Percentiles rank a stretch among this genome's conserved stretches.
phyloP scores from a whole-genome alignment of 2,888 invertebrate species.

The Polietes domitor region DNA sequence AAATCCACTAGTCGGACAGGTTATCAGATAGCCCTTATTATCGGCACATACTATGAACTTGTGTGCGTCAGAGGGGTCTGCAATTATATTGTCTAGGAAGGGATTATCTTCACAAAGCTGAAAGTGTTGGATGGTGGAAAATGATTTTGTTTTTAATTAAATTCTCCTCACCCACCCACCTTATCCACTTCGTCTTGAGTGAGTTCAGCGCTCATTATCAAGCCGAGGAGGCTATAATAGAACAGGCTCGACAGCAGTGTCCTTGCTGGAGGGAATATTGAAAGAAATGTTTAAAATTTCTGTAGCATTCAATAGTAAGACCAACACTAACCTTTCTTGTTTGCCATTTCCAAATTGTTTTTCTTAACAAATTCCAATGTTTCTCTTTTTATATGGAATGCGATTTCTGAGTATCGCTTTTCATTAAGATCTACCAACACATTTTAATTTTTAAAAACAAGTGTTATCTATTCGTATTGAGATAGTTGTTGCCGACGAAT shows the following conservation, averaged over 20 bases:
- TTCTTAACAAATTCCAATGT: background rate
- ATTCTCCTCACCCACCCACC: background rate
- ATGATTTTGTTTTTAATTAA: background rate
- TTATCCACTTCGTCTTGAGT: background rate
- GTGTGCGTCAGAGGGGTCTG: conserved; percentile 63
- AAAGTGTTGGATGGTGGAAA: background rate
- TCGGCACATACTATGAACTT: conserved; percentile 68
- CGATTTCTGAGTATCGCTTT: background rate
- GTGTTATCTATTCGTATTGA: background rate
- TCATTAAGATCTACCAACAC: too few species aligned
- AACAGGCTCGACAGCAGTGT: background rate
- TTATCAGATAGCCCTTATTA: background rate
- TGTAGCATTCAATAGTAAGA: background rate
- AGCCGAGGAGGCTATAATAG: background rate
- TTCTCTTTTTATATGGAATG: background rate
- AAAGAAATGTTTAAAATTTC: background rate
- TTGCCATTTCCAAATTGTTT: background rate
- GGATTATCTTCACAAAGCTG: conserved; percentile 46
- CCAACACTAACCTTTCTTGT: background rate
- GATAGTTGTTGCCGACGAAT: too few species aligned
- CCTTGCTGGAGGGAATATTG: background rate
- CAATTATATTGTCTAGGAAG: conserved; percentile 1
- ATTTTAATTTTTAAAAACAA: background rate
- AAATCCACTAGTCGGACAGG: conserved; percentile 31
- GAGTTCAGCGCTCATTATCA: background rate